phyloP scores from a whole-genome alignment of 53 echinoderm and acorn worm genomes.

The Hippasteria phrygiana region DNA sequence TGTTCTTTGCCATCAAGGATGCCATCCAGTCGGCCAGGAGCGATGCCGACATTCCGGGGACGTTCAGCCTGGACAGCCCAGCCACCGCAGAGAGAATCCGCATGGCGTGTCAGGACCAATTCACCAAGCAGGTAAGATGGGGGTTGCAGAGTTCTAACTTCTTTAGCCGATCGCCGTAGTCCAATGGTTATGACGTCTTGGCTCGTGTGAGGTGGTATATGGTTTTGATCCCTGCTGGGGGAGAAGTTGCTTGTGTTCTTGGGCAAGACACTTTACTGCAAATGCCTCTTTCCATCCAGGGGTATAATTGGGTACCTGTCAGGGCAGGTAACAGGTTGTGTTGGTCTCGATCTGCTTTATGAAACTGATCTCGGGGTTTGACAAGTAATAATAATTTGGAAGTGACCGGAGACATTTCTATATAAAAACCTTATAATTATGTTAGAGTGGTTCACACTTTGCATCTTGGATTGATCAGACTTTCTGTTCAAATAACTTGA shows the following conservation, averaged over 20 bases:
- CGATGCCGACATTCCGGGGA: slow-evolving; percentile 76
- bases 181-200: not conserved
- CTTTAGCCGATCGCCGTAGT: not conserved
- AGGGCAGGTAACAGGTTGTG: too few relatives aligned
- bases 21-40: slow-evolving; percentile 86
- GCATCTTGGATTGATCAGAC: not conserved
- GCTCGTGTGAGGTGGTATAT: not conserved
- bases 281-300: too few relatives aligned
- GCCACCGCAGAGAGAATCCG: slow-evolving; percentile 92
- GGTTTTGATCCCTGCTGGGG: not conserved
- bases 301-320: too few relatives aligned
- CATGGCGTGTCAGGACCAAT: slow-evolving; percentile 85
- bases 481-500: not conserved
- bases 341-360: too few relatives aligned
- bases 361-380: too few relatives aligned
- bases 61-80: slow-evolving; percentile 79
- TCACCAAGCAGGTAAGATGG: slow-evolving; percentile 74
- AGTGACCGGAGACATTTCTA: too few relatives aligned
- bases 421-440: not conserved
- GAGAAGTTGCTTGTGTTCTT: too few relatives aligned
- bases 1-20: slow-evolving; percentile 95
- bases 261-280: too few relatives aligned
- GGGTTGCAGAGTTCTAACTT: not conserved
- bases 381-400: too few relatives aligned
- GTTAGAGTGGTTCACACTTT: not conserved